A percentile compares a stretch with the other conserved stretches of the same genome.
Conservation (phyloP, 2,797 vertebrate species). For the Anas flavirostris region DNA sequence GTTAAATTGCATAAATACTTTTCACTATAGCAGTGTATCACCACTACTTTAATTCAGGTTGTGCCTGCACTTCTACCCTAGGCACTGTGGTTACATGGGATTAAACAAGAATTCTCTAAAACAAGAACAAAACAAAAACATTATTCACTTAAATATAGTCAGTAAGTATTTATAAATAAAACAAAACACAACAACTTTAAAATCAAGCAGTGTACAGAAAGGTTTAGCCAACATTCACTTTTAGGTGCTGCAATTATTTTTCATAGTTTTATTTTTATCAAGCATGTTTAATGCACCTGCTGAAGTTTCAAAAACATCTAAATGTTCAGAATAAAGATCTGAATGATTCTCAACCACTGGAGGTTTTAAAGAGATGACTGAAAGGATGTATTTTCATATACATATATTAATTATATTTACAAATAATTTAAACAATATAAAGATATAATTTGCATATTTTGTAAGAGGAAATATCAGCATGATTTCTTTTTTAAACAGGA, state of each 20-base stretch:
- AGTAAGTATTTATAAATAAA: constrained; percentile 1
- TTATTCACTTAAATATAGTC: background rate
- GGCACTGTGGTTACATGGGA: background rate
- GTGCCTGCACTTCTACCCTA: background rate
- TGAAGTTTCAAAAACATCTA: background rate
- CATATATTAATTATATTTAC: background rate
- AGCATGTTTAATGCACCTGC: background rate
- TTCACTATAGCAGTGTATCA: background rate
- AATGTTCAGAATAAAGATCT: background rate
- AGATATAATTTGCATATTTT: background rate
- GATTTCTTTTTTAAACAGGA: background rate
- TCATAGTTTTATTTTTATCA: background rate
- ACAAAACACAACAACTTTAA: constrained; percentile 1
- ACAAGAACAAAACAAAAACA: background rate
- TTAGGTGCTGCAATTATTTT: background rate
- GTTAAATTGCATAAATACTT: constrained; percentile 46
- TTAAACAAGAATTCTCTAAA: constrained; percentile 13
- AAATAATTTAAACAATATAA: background rate
- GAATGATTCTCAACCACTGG: background rate
- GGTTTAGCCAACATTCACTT: background rate
- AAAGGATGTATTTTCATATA: background rate
- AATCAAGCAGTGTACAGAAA: background rate
- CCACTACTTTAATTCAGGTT: constrained; percentile 40
- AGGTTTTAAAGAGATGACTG: background rate
- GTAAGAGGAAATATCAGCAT: background rate